These are phyloP conservation scores for Gandaritis pyraliata DNA, from an alignment of 2,888 invertebrate genomes.

Conservation along the genomic window DNA sequence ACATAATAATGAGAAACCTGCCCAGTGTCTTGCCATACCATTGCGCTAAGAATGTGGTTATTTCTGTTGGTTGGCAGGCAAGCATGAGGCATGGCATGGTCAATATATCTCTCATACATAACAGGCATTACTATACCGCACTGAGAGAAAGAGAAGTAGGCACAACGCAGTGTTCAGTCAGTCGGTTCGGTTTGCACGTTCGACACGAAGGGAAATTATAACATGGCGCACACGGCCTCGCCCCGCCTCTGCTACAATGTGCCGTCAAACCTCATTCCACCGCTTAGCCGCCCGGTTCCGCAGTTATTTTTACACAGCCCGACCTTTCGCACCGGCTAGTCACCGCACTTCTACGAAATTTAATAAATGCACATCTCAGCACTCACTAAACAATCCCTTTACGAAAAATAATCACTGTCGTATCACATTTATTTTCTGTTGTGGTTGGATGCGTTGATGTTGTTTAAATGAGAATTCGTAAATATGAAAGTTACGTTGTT, in stretches of 20 bases:
- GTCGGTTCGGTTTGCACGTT: conserved; percentile 74
- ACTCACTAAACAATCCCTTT: conserved; percentile 65
- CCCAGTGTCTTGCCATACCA: not conserved
- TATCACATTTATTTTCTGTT: conserved; percentile 46
- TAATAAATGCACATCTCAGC: conserved; percentile 65
- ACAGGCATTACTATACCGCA: conserved; percentile 62
- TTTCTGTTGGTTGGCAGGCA: conserved; percentile 9
- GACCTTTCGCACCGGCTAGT: conserved; percentile 83
- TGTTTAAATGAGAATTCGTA: conserved; percentile 44
- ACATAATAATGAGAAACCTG: not conserved
- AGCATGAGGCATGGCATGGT: conserved; percentile 33
- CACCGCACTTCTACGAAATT: conserved; percentile 77
- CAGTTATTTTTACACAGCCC: conserved; percentile 84
- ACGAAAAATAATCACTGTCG: conserved; percentile 52
- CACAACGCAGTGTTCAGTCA: conserved; percentile 73
- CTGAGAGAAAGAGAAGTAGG: conserved; percentile 77
- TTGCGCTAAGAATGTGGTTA: conserved; percentile 1
- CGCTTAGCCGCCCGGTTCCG: conserved; percentile 82
- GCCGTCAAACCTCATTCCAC: conserved; percentile 84
- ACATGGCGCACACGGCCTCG: conserved; percentile 82
- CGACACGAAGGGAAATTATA: conserved; percentile 83
- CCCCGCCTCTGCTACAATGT: conserved; percentile 83
- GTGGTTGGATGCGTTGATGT: conserved; percentile 19
- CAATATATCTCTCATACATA: conserved; percentile 57
- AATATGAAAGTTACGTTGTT: conserved; percentile 47